Base-by-base conservation (phyloP, 2,113 vertebrate species). In the Fregetta grallaria region DNA sequence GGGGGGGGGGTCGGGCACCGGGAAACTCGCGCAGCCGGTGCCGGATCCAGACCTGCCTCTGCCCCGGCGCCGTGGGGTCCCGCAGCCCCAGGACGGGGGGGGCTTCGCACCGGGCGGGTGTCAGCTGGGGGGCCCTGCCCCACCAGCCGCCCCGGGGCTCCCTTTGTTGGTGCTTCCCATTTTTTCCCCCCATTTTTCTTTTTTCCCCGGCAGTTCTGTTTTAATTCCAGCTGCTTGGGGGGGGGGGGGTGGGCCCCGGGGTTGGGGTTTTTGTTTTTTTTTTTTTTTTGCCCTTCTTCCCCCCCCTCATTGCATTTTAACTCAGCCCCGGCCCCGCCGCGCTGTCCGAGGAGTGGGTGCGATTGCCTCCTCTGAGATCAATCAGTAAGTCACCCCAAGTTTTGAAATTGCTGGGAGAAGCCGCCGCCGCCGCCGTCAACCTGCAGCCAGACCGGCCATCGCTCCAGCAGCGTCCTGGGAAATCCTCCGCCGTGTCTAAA, bases 381-480 rank as follows among this genome's bases (percentile, higher is more conserved):
- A 70, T 55, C 32, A 84, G 2, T 80, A 45, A 88, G 71, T 82
- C 76, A 38, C 27, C 58, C 89, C n/a, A 94, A 90, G 88, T 97
- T 95, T 95, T 88, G 76, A 72, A 65, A 91, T 89, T 61, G 8
- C 67, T 68, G 78, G 30, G 75, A 92, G 88, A 53, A 95, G 67
- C 61, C 21, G 53, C 86, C 23, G 38, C 74, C n/a, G n/a, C n/a
- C 53, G 58, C 84, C 91, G 71, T 55, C 89, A 96, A 96, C 96
- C 94, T 84, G 86, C 92, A 76, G 77, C 85, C 91, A 19, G 55
- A 26, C 49, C 70, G 29, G 71, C 90, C 83, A 9, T 34, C 27
- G 62, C 91, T 87, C 53, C 79, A 7, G 70, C 85, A 49, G 47
- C 73, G 44, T 79, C 65, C 68, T 65, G 91, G 85, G 91, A 71